phyloP scores from a whole-genome alignment of 2,888 invertebrate genomes.

The Tenthredo notha region DNA sequence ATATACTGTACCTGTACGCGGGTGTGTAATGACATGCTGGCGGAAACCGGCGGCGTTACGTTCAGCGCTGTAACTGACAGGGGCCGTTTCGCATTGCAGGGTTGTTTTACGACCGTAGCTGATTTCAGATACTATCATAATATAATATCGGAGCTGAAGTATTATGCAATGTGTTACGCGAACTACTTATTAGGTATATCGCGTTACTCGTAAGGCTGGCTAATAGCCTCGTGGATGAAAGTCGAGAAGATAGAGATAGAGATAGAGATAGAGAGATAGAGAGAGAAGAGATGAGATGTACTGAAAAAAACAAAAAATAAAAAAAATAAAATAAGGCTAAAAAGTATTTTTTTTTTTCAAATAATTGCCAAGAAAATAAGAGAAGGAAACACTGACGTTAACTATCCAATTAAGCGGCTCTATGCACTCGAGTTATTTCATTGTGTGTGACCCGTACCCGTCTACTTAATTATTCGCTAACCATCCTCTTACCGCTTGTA shows the following conservation, averaged over 20 bases:
- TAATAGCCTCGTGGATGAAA: not conserved
- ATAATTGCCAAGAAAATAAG: not conserved
- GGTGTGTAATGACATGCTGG: slow-evolving; percentile 32
- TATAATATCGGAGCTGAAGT: not conserved
- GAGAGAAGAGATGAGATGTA: not conserved
- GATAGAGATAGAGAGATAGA: not conserved
- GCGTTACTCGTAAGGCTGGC: not conserved
- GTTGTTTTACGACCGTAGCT: slow-evolving; percentile 18
- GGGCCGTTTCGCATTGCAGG: slow-evolving; percentile 9
- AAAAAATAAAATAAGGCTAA: too few relatives aligned
- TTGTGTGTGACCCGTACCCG: not conserved
- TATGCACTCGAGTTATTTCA: slow-evolving; percentile 56
- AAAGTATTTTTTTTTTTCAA: not conserved
- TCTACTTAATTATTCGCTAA: not conserved
- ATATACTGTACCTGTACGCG: not conserved
- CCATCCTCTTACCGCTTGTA: not conserved
- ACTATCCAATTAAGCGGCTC: slow-evolving; percentile 70
- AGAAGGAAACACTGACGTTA: slow-evolving; percentile 62
- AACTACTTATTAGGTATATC: not conserved
- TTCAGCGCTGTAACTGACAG: slow-evolving; percentile 39
- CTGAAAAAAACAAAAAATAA: not conserved
- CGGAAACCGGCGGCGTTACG: slow-evolving; percentile 35
- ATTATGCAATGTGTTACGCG: not conserved
- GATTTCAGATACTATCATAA: not conserved
- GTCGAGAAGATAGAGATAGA: not conserved